Evolutionary conservation across 2,113 vertebrate genomes (phyloP).

Genomic region (Microcebus griseorufus): DNA sequence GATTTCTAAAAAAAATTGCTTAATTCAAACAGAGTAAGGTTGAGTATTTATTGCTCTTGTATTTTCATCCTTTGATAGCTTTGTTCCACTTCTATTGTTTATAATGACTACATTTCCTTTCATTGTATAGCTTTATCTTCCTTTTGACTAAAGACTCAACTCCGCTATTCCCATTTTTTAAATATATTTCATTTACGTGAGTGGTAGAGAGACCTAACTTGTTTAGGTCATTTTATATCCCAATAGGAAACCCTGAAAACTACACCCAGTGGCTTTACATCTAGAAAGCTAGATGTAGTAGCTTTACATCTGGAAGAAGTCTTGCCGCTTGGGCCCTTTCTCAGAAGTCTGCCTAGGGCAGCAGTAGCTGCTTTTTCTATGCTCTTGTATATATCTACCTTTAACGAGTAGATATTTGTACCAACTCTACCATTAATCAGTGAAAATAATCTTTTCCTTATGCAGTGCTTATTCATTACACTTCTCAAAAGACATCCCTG

Average conservation of each 20-base stretch:
- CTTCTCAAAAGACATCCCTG: constrained; percentile 16
- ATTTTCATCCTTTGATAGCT: constrained; percentile 84
- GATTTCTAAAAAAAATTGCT: constrained; percentile 18
- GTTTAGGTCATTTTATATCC: constrained; percentile 83
- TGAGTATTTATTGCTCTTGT: constrained; percentile 85
- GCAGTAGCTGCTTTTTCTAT: neutral
- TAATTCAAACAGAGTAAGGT: constrained; percentile 82
- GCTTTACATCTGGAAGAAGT: constrained; percentile 76
- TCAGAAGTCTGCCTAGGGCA: neutral
- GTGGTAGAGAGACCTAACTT: constrained; percentile 82
- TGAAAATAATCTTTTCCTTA: constrained; percentile 37
- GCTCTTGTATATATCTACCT: neutral
- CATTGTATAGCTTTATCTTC: constrained; percentile 83
- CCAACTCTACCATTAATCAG: neutral
- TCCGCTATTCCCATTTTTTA: constrained; percentile 78
- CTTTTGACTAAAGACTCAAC: constrained; percentile 79
- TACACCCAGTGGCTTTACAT: constrained; percentile 54
- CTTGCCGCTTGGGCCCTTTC: neutral
- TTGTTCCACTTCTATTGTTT: constrained; percentile 85
- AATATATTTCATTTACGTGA: constrained; percentile 83
- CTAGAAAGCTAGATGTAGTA: constrained; percentile 36
- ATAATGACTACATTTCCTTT: constrained; percentile 81
- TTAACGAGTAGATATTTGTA: constrained; percentile 32
- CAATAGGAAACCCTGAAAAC: constrained; percentile 79
- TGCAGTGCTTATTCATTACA: neutral